Conservation (phyloP, 2,888 invertebrate species). For the Caenorhabditis uteleia region DNA sequence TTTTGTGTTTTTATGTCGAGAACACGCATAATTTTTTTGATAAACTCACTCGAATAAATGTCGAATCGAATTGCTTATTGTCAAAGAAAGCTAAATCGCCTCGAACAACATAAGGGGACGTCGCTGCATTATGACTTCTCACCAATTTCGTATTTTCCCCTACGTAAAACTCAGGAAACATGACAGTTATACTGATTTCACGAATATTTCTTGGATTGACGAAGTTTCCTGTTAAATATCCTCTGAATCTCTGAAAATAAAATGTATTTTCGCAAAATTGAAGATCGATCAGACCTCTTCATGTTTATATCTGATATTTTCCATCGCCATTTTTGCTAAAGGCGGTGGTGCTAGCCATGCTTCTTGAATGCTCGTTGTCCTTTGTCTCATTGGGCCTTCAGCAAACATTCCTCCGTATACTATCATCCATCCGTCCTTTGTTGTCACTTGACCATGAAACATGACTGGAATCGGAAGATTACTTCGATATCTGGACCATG, state of each 20-base stretch:
- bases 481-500: conserved; percentile 33
- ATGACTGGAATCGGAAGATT: conserved; percentile 41
- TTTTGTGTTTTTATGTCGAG: too few species aligned
- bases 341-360: conserved; percentile 48
- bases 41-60: too few species aligned
- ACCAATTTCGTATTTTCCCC: too few species aligned
- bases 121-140: too few species aligned
- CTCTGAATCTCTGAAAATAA: conserved; percentile 11
- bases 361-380: conserved; percentile 35
- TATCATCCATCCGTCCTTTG: conserved; percentile 49
- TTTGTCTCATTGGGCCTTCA: background rate
- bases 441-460: conserved; percentile 55
- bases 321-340: conserved; percentile 26
- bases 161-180: too few species aligned
- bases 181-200: too few species aligned
- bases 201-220: background rate
- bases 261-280: too few species aligned
- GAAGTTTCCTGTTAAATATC: conserved; percentile 19
- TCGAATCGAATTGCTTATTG: too few species aligned
- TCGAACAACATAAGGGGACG: too few species aligned
- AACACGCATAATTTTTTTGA: too few species aligned
- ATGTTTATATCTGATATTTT: too few species aligned
- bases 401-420: conserved; percentile 48
- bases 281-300: background rate
- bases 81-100: too few species aligned